These are phyloP conservation scores for Vanessa tameamea DNA, from an alignment of 1,140 invertebrate species.

Conservation along the genomic window DNA sequence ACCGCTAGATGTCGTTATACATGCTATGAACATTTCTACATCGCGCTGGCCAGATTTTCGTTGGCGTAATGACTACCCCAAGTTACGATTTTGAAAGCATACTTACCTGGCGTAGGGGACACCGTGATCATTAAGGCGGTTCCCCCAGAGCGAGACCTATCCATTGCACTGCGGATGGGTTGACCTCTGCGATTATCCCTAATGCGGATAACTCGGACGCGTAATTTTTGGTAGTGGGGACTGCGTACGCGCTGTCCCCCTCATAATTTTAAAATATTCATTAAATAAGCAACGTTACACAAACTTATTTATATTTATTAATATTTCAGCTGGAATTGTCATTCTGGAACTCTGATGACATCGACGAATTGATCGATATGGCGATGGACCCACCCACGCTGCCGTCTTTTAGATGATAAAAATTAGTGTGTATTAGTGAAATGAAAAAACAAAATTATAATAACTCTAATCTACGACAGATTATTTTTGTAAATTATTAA, in stretches of 20 bases:
- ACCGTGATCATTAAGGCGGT: neutral
- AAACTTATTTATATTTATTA: too few species aligned
- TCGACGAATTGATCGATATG: conserved; percentile 70
- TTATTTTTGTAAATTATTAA: conserved; percentile 41
- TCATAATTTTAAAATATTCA: too few species aligned
- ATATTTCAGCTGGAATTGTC: conserved; percentile 61
- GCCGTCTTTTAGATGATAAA: conserved; percentile 56
- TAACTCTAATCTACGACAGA: conserved; percentile 35
- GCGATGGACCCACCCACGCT: conserved; percentile 66
- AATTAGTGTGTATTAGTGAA: conserved; percentile 3
- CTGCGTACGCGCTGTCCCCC: too few species aligned
- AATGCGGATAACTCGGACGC: neutral
- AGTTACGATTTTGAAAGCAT: neutral
- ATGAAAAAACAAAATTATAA: conserved; percentile 21
- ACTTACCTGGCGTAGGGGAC: neutral
- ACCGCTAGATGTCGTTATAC: neutral
- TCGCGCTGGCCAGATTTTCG: neutral
- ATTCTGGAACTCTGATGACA: conserved; percentile 69
- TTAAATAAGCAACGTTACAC: too few species aligned
- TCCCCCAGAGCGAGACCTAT: too few species aligned
- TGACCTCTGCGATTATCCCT: neutral
- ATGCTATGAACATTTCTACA: neutral
- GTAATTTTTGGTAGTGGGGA: conserved; percentile 14
- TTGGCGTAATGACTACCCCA: neutral
- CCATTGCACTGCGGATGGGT: neutral